Evolutionary conservation across 1,140 invertebrate genomes (phyloP), one percentile per base, ranked within the genome.

Genomic region (Teleopsis dalmanni): DNA sequence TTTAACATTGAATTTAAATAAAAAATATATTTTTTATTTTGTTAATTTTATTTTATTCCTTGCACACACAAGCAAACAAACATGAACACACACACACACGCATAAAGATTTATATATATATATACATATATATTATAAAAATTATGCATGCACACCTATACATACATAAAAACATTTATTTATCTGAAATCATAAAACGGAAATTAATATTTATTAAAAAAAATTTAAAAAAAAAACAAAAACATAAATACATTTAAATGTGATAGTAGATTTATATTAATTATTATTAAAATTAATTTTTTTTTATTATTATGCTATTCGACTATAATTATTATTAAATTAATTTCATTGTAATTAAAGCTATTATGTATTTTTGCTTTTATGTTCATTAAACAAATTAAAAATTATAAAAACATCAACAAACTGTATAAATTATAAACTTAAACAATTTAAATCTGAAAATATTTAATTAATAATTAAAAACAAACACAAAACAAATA

Each of bases 401-500:
- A 29, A 29, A 29, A 29, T 8, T 13, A 8, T 29, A 29, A 29
- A 29, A 29, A 29, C 25, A 26, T 42, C 14, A 43, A 6, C 16
- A n/a, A n/a, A 16, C 10, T 18, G 10, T 29, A 43, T 29, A 18
- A 29, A 31, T n/a, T n/a, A n/a, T n/a, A n/a, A n/a, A n/a, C n/a
- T n/a, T n/a, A n/a, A 23, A 23, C 19, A 37, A 37, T 9, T 25
- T 29, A 31, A 43, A 29, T 18, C 25, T 23, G 18, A 11, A 27
- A 42, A 42, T 14, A 18, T 29, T 43, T 29, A 49, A 57, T 56
- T 47, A 52, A 44, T 62, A 58, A 48, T 7, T 56, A 55, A 47
- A 54, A 37, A 9, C 14, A 37, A 7, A 37, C 6, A 37, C 6
- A 37, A n/a, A 37, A 37, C 7, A 14, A 37, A 50, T 51, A 59